These are phyloP conservation scores for Mesorhabditis spiculigera DNA, from an alignment of 2,888 invertebrate species.

Conservation along the genomic window DNA sequence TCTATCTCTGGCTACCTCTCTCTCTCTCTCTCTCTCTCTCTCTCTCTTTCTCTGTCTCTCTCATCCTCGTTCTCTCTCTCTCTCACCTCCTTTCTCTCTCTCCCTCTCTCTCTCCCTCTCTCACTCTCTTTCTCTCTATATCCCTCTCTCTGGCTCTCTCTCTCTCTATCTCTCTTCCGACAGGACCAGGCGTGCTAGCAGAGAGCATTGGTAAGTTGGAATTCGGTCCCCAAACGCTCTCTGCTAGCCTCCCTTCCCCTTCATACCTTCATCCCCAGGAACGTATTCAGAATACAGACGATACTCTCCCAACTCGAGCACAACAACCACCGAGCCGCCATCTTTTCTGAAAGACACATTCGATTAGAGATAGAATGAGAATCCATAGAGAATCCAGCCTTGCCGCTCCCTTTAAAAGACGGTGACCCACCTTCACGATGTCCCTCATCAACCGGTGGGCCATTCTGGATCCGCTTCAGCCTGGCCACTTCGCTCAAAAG, in stretches of 20 bases:
- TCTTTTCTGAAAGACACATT: constrained; percentile 25
- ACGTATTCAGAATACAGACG: constrained; percentile 34
- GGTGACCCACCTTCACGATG: too few species aligned
- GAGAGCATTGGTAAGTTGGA: neutral
- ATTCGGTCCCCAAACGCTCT: constrained; percentile 7
- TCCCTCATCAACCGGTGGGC: constrained; percentile 11
- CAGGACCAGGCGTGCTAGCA: neutral
- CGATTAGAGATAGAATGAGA: neutral
- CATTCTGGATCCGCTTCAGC: constrained; percentile 23
- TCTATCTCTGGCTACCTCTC: too few species aligned
- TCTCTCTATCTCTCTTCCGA: too few species aligned
- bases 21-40: too few species aligned
- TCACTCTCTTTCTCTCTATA: too few species aligned
- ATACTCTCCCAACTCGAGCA: constrained; percentile 35
- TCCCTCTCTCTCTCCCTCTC: too few species aligned
- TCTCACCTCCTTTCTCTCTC: too few species aligned
- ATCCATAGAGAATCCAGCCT: neutral
- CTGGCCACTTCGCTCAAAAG: constrained; percentile 36
- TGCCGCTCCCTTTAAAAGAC: constrained; percentile 8
- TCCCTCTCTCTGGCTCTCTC: too few species aligned
- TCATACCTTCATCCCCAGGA: constrained; percentile 19
- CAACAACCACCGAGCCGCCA: constrained; percentile 33
- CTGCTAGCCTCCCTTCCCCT: too few species aligned
- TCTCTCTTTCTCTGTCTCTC: too few species aligned
- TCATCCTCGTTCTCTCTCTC: too few species aligned